Evolutionary conservation across 2,888 invertebrate species (phyloP), one percentile per base, ranked within the genome.

Genomic region (Hirtodrosophila alboralis): DNA sequence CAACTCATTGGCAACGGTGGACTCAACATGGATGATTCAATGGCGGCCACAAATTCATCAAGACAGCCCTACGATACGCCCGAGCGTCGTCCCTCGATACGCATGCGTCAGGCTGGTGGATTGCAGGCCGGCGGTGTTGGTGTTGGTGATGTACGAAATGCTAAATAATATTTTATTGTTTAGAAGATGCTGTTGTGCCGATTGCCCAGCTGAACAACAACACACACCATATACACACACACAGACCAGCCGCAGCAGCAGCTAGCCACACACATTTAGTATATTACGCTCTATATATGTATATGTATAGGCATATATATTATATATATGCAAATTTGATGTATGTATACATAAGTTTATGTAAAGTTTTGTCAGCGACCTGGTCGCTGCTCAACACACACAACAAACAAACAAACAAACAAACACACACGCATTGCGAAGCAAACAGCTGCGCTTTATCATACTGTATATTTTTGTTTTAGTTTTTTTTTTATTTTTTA

Each of bases 131-230:
- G 88, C 56, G 84, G 86, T 36, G 73, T 71, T 28, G 18, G 18
- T 21, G 89, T 88, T 33, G 86, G 86, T 62, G 90, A 90, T 77
- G 88, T 90, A 78, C 87, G 90, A 86, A 90, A 90, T 84, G 88
- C 89, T 75, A 90, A 91, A 90, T 90, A 90, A 90, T 90, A 90
- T 86, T 89, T 88, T 88, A 88, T 90, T 75, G 90, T 90, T 80
- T 90, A 90, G 76, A 76, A 5, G 6, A 21, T 5, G 5, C 3
- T 62, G 60, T 59, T 47, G 36, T 51, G 34, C 18, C 49, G 47
- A 37, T 33, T 44, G 23, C 21, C n/a, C 53, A 38, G 73, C 66
- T 59, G 63, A 51, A 61, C 60, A 67, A 41, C 52, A 48, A 51
- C 52, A 61, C 38, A 59, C 26, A 16, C 21, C 40, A 37, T 12